Evolutionary conservation across 2,888 invertebrate genomes (phyloP).

Genomic region (Cheilosia impressa): DNA sequence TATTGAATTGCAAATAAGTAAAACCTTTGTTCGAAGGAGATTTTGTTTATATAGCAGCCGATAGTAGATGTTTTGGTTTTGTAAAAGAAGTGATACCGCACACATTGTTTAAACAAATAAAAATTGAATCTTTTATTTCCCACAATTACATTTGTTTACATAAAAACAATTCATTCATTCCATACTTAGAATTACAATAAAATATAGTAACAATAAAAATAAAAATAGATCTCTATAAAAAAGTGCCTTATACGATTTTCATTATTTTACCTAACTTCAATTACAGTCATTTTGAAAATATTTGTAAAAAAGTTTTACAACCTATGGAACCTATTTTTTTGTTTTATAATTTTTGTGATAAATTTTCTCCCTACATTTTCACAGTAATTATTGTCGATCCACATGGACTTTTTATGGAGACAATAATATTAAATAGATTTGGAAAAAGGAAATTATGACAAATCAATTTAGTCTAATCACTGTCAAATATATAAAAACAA

Average conservation of each 20-base stretch:
- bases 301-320: conserved; percentile 39
- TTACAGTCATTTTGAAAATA: conserved; percentile 54
- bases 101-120: background rate
- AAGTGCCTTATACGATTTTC: conserved; percentile 19
- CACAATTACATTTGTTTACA: conserved; percentile 51
- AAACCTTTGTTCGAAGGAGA: no score
- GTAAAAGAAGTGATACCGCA: no score
- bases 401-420: no score
- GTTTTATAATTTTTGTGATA: background rate
- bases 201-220: conserved; percentile 19
- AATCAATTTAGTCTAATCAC: no score
- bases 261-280: conserved; percentile 11
- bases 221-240: conserved; percentile 17
- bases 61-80: no score
- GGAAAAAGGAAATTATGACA: no score
- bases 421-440: no score
- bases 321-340: background rate
- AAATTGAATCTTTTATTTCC: conserved; percentile 49
- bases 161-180: conserved; percentile 63
- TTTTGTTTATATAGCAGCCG: no score
- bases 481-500: no score
- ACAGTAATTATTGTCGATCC: no score
- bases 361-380: no score
- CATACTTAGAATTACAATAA: conserved; percentile 33
- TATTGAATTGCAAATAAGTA: no score